phyloP scores from a whole-genome alignment of 2,113 vertebrate species.

The human region DNA sequence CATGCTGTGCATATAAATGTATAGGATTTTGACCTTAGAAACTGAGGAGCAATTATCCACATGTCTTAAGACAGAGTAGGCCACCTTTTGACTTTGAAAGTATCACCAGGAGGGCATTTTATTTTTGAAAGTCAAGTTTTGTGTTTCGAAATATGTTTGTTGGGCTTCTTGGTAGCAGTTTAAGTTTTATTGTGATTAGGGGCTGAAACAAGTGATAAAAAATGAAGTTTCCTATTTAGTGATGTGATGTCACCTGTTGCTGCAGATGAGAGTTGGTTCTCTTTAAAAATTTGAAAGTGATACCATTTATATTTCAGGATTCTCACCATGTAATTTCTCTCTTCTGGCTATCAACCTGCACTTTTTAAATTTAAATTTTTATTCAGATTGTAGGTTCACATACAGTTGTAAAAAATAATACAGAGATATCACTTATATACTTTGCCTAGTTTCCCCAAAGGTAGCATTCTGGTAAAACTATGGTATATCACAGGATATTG shows the following conservation, averaged over 20 bases:
- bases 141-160: background rate
- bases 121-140: conserved; percentile 28
- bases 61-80: background rate
- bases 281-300: conserved; percentile 2
- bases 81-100: conserved; percentile 56
- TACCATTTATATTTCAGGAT: background rate
- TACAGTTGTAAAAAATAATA: background rate
- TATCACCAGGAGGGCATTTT: conserved; percentile 22
- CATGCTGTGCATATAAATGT: conserved; percentile 14
- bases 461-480: background rate
- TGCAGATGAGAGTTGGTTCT: background rate
- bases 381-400: background rate
- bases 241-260: background rate
- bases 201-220: background rate
- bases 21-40: conserved; percentile 58
- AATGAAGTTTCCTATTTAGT: background rate
- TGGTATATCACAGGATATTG: background rate
- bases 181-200: background rate
- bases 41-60: conserved; percentile 24
- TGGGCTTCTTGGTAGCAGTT: background rate
- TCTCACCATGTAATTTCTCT: background rate
- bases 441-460: background rate
- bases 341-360: background rate
- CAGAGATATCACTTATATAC: background rate
- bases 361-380: background rate